These are phyloP conservation scores for Archegozetes longisetosus DNA, from an alignment of 1,140 invertebrate genomes.

Conservation along the genomic window DNA sequence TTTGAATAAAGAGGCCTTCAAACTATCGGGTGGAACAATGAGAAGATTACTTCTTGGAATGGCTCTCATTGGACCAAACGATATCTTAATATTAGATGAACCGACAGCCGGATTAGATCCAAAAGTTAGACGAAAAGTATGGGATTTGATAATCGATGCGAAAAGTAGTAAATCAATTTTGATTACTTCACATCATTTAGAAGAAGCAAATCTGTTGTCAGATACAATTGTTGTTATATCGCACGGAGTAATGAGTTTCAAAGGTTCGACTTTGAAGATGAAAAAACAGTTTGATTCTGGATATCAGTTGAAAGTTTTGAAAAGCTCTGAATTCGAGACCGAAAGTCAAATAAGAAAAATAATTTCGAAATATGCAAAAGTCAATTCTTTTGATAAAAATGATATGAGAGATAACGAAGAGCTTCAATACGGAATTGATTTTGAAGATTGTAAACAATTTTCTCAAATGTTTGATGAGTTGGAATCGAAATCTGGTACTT, in stretches of 20 bases:
- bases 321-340: neutral
- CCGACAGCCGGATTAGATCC: conserved; percentile 35
- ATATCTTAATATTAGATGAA: conserved; percentile 31
- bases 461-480: neutral
- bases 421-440: neutral
- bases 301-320: neutral
- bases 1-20: too few species aligned
- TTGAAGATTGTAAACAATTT: neutral
- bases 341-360: neutral
- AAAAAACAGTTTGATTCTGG: conserved; percentile 19
- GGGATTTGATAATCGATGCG: conserved; percentile 40
- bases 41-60: conserved; percentile 36
- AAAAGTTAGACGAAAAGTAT: conserved; percentile 30
- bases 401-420: neutral
- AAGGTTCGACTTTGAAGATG: neutral
- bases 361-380: neutral
- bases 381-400: neutral
- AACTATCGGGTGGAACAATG: neutral
- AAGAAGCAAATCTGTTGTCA: conserved; percentile 26
- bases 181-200: conserved; percentile 26
- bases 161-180: conserved; percentile 41
- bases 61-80: conserved; percentile 32
- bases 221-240: conserved; percentile 25
- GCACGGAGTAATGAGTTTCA: conserved; percentile 3
- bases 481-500: neutral